Evolutionary conservation across 2,797 vertebrate genomes (phyloP).

Genomic region (Masticophis lateralis): DNA sequence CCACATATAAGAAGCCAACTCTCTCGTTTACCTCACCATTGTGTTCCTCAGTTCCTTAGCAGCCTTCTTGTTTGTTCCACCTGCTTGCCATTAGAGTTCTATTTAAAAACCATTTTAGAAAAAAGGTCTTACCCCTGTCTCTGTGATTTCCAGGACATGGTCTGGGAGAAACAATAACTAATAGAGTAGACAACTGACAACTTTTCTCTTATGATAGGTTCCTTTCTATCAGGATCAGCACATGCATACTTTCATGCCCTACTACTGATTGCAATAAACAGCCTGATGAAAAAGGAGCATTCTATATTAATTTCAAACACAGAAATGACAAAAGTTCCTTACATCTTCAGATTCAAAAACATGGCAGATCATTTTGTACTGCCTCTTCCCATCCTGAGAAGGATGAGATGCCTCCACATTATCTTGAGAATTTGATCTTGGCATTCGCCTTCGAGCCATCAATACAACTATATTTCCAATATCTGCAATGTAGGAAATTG

Average conservation of each 20-base stretch:
- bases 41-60: not conserved
- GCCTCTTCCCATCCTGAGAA: conserved; percentile 88
- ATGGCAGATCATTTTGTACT: conserved; percentile 99
- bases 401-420: conserved; percentile 87
- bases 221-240: not conserved
- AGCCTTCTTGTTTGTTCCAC: not conserved
- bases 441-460: conserved; percentile 92
- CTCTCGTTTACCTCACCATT: not conserved
- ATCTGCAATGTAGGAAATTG: conserved; percentile 97
- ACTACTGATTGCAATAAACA: not conserved
- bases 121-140: not conserved
- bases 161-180: not conserved
- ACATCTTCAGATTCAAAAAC: conserved; percentile 98
- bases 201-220: not conserved
- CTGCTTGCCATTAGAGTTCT: not conserved
- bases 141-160: not conserved
- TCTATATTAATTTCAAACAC: conserved; percentile 23
- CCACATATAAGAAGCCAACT: not conserved
- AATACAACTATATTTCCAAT: conserved; percentile 95
- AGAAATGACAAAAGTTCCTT: conserved; percentile 66
- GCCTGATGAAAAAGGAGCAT: not conserved
- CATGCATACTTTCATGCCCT: not conserved
- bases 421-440: conserved; percentile 88
- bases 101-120: not conserved
- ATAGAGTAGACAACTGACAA: not conserved